Evolutionary conservation across 2,888 invertebrate genomes (phyloP).

Genomic region (Pyrgus malvae): DNA sequence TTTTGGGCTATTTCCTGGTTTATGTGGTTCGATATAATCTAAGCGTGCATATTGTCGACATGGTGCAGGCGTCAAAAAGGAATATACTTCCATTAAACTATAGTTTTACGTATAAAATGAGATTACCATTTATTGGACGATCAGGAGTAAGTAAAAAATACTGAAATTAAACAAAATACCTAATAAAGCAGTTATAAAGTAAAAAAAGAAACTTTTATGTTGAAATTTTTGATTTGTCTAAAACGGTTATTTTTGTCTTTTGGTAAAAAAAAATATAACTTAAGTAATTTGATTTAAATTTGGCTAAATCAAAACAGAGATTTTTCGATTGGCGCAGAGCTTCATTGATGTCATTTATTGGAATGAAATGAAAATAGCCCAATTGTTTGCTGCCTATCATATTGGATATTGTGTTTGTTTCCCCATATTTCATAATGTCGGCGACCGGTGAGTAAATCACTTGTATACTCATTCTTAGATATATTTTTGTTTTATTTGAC

Average conservation of each 20-base stretch:
- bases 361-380: slow-evolving; percentile 64
- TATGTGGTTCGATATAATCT: slow-evolving; percentile 67
- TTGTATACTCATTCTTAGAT: too few species aligned
- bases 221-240: too few species aligned
- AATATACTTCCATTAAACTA: neutral
- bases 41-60: slow-evolving; percentile 73
- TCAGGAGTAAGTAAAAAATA: slow-evolving; percentile 12
- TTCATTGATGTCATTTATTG: slow-evolving; percentile 56
- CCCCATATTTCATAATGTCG: slow-evolving; percentile 69
- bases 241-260: too few species aligned
- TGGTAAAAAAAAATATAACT: too few species aligned
- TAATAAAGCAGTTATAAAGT: too few species aligned
- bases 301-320: neutral
- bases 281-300: neutral
- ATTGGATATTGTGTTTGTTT: slow-evolving; percentile 73
- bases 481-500: too few species aligned
- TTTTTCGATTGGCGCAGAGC: slow-evolving; percentile 46
- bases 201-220: too few species aligned
- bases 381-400: slow-evolving; percentile 66
- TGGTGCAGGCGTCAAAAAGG: slow-evolving; percentile 51
- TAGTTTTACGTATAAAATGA: neutral
- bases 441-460: slow-evolving; percentile 56
- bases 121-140: neutral
- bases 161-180: neutral
- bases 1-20: slow-evolving; percentile 75